phyloP scores from a whole-genome alignment of 2,797 vertebrate genomes.

The Leptodactylus fallax region DNA sequence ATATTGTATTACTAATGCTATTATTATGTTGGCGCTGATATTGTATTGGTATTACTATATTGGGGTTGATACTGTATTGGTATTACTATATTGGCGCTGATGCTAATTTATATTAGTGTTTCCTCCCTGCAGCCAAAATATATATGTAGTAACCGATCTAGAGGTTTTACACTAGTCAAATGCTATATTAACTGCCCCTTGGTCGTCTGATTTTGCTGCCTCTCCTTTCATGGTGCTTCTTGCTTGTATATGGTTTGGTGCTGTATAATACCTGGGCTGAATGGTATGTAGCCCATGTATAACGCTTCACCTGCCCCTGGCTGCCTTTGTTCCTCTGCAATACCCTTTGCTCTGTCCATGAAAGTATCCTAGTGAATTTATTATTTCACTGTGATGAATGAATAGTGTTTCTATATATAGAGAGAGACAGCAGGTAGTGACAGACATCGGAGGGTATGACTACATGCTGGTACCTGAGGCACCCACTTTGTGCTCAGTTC shows the following conservation, averaged over 20 bases:
- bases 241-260: not conserved
- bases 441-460: not conserved
- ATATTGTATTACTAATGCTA: no score
- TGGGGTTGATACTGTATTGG: no score
- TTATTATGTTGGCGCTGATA: no score
- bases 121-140: no score
- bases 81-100: no score
- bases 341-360: not conserved
- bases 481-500: not conserved
- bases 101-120: no score
- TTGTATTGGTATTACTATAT: no score
- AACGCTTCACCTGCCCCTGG: not conserved
- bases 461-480: not conserved
- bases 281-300: not conserved
- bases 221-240: no score
- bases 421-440: not conserved
- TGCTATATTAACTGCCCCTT: no score
- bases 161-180: no score
- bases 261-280: not conserved
- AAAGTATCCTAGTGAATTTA: not conserved
- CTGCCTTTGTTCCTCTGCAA: not conserved
- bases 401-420: not conserved
- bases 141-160: no score
- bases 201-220: not conserved
- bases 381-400: slow-evolving; percentile 25